Percentiles rank a stretch among this genome's conserved stretches.
Conservation (phyloP, 2,113 vertebrate species). For the Montifringilla adamsi region DNA sequence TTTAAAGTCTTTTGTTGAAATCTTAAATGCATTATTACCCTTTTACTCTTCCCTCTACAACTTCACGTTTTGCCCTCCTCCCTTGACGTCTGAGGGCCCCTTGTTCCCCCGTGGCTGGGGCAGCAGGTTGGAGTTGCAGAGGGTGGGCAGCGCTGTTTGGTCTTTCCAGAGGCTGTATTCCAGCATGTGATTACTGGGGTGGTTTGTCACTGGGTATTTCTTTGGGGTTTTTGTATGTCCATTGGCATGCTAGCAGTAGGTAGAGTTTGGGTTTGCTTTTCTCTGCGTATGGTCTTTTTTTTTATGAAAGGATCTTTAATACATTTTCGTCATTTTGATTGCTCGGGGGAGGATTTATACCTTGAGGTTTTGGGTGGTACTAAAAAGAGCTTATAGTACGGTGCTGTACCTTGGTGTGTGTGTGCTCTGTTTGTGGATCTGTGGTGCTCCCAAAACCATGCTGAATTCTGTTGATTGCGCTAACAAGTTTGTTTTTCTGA, state of each 20-base stretch:
- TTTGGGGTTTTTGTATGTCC: background rate
- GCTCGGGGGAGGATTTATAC: background rate
- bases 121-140: background rate
- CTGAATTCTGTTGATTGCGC: background rate
- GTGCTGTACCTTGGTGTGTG: background rate
- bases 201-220: background rate
- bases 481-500: slow-evolving; percentile 10
- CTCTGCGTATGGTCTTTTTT: background rate
- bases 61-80: background rate
- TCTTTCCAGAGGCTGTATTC: background rate
- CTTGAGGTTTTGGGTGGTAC: slow-evolving; percentile 36
- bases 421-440: background rate
- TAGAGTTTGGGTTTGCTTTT: background rate
- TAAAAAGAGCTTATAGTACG: background rate
- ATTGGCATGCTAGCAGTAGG: background rate
- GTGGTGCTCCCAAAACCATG: background rate
- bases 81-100: background rate
- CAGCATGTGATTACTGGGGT: background rate
- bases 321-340: background rate
- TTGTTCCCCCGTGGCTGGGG: background rate
- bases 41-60: background rate
- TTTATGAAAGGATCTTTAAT: slow-evolving; percentile 40
- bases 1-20: background rate
- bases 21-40: background rate
- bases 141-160: fast-evolving